Base-by-base conservation (phyloP, 2,113 vertebrate genomes). In the Chascanopsetta lugubris region DNA sequence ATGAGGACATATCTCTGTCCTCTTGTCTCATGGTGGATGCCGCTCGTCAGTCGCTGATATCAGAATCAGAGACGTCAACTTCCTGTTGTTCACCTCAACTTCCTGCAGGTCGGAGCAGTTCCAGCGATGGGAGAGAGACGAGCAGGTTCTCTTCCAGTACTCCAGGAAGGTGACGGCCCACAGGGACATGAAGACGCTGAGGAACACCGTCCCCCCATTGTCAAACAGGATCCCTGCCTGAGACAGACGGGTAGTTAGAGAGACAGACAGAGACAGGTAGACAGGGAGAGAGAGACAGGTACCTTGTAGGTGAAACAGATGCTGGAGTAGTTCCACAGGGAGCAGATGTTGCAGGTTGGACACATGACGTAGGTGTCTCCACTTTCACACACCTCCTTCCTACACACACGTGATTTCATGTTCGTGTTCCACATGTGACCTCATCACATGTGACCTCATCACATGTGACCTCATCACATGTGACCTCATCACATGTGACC, bases 111-210 rank as follows among this genome's bases (percentile, higher is more conserved):
- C 88, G 7, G 92, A 85, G 71, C 91, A 94, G 87, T 94, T 89
- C 94, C 93, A 94, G 82, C 89, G 91, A 69, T 93, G 91, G 21
- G 93, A 86, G 65, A 94, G 75, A 0, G 80, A 74, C 0, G 88
- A 89, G 4, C 91, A 92, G 0, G 79, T 94, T 46, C 87, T 86
- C 62, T 93, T 94, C 94, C 93, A 93, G 85, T 90, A 93, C 77
- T 94, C 93, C 69, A 94, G 77, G 77, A 94, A 95, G 38, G 90
- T 90, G 62, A 92, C 87, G 0, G 93, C 89, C 94, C 93, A 92
- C 60, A 95, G 89, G 29, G 94, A 92, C 92, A 93, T 92, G 84
- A 94, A 95, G 68, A 93, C 76, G 13, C 93, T 93, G 81, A 95
- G 86, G 63, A 94, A 93, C 12, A 94, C 92, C 0, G 92, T 93